Evolutionary conservation across 1,140 invertebrate species (phyloP).

Genomic region (Cydia pomonella): DNA sequence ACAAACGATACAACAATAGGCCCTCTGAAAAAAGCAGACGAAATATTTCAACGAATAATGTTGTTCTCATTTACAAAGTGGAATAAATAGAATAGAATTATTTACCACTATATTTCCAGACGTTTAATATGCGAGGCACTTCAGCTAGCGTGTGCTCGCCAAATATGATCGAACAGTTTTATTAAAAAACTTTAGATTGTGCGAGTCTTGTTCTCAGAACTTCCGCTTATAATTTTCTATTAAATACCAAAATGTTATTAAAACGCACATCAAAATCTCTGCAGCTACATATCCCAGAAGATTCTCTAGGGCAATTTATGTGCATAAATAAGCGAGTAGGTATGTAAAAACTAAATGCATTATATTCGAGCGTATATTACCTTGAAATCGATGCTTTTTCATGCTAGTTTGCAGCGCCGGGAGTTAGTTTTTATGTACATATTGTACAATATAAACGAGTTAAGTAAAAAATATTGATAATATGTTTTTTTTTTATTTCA

Average conservation of each 20-base stretch:
- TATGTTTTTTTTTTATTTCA: too few relatives aligned
- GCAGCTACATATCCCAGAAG: background rate
- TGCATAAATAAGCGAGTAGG: too few relatives aligned
- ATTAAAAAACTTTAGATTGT: slow-evolving; percentile 48
- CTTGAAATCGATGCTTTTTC: too few relatives aligned
- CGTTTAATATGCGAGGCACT: background rate
- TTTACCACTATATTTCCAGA: background rate
- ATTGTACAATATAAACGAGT: too few relatives aligned
- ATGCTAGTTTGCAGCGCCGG: too few relatives aligned
- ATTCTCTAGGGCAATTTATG: background rate
- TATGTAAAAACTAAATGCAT: too few relatives aligned
- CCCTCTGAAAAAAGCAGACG: too few relatives aligned
- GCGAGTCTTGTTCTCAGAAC: background rate
- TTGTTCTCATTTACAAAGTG: background rate
- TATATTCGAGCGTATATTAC: too few relatives aligned
- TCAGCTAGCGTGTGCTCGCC: background rate
- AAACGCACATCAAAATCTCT: background rate
- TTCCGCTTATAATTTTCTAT: slow-evolving; percentile 21
- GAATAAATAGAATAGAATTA: background rate
- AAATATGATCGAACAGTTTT: slow-evolving; percentile 48
- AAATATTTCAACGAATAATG: too few relatives aligned
- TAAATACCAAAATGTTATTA: background rate
- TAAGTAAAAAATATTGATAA: too few relatives aligned
- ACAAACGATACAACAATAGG: too few relatives aligned
- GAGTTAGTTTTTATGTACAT: too few relatives aligned